Percentiles rank a stretch among this genome's conserved stretches.
Evolutionary conservation across 2,113 vertebrate genomes (phyloP).

Genomic region (Tretioscincus oriximinensis): DNA sequence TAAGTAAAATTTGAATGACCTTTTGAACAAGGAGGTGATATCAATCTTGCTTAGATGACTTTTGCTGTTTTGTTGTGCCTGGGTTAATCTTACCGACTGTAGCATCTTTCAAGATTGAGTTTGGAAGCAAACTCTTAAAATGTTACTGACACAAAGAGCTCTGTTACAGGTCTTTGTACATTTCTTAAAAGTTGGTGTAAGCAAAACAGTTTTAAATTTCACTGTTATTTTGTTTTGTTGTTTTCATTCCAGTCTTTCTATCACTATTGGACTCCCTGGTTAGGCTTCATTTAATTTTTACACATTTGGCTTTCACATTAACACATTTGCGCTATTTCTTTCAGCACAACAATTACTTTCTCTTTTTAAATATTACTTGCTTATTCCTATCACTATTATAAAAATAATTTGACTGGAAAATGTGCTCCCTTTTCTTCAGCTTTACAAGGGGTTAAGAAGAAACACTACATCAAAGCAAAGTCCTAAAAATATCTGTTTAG

Average conservation of each 20-base stretch:
- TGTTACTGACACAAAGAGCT: neutral
- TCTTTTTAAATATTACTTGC: neutral
- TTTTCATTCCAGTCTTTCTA: conserved; percentile 5
- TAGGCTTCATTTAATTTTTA: conserved; percentile 2
- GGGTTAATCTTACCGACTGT: neutral
- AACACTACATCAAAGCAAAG: neutral
- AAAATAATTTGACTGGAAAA: conserved; percentile 14
- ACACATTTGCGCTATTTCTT: neutral
- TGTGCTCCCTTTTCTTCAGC: neutral
- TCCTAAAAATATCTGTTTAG: neutral
- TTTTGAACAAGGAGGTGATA: neutral
- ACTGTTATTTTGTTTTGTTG: neutral
- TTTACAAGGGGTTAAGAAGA: neutral
- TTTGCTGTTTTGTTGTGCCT: neutral
- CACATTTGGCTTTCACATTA: neutral
- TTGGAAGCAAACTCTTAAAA: neutral
- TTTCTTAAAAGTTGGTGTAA: neutral
- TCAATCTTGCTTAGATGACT: neutral
- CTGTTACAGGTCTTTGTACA: neutral
- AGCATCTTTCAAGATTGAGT: neutral
- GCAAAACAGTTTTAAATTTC: neutral
- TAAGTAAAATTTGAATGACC: neutral
- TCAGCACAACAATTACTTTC: neutral
- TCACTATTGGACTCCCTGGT: neutral
- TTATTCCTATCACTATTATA: neutral